Conservation (phyloP, 2,888 invertebrate species). For the Branchipolynoe longqiensis region DNA sequence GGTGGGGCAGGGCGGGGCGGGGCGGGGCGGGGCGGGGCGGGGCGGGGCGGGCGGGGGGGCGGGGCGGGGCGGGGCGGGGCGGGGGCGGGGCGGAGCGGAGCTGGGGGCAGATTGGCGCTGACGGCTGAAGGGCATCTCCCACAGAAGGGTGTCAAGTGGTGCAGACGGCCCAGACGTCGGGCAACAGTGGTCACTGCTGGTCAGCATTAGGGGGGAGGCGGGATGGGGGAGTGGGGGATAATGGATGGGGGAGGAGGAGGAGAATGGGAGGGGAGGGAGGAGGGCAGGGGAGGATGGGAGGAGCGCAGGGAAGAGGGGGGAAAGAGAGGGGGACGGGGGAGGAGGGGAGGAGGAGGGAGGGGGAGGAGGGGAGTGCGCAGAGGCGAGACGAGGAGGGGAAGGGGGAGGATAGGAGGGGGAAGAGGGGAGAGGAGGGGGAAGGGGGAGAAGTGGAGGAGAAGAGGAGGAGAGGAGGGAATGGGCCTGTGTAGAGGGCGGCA, state of each 20-base stretch:
- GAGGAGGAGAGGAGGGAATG: background rate
- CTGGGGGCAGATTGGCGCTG: background rate
- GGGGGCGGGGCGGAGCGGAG: background rate
- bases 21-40: background rate
- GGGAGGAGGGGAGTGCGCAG: background rate
- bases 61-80: background rate
- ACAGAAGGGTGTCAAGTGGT: conserved; percentile 9
- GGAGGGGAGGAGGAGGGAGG: background rate
- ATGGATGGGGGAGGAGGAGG: background rate
- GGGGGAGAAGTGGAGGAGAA: background rate
- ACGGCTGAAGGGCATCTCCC: conserved; percentile 16
- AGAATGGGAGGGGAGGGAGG: no score
- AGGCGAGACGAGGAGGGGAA: no score
- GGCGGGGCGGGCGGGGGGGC: background rate
- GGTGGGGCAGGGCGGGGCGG: background rate
- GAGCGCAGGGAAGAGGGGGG: no score
- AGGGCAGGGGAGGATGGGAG: no score
- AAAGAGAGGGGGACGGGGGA: background rate
- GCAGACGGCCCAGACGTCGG: conserved; percentile 15
- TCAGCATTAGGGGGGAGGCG: background rate
- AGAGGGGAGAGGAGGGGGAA: background rate
- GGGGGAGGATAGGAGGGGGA: no score
- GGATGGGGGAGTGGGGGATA: background rate
- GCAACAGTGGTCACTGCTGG: conserved; percentile 45
- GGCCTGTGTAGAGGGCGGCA: no score